Conservation (phyloP, 2,888 invertebrate genomes). For the Charanyca ferruginea region DNA sequence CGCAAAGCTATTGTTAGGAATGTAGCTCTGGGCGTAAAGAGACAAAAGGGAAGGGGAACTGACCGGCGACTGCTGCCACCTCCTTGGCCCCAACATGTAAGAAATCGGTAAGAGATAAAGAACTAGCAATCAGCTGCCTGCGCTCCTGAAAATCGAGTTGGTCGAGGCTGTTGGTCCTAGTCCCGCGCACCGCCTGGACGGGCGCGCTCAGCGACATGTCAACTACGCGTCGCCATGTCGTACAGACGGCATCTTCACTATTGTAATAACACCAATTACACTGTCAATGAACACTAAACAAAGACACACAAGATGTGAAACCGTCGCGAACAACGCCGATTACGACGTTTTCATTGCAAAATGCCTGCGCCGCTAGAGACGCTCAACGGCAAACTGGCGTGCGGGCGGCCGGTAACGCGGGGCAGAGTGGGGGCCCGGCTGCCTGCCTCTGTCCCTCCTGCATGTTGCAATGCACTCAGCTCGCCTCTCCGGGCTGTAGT, state of each 20-base stretch:
- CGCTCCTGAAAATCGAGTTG: slow-evolving; percentile 98
- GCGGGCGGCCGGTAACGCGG: slow-evolving; percentile 76
- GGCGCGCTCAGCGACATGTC: slow-evolving; percentile 90
- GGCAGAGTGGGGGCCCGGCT: slow-evolving; percentile 86
- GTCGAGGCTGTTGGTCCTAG: slow-evolving; percentile 95
- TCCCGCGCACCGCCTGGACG: slow-evolving; percentile 89
- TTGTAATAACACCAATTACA: slow-evolving; percentile 79
- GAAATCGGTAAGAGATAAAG: slow-evolving; percentile 96
- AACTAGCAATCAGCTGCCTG: slow-evolving; percentile 96
- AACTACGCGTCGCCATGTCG: slow-evolving; percentile 88
- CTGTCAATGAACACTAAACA: slow-evolving; percentile 82
- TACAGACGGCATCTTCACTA: slow-evolving; percentile 78
- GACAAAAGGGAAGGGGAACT: slow-evolving; percentile 76
- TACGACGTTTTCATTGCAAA: slow-evolving; percentile 75
- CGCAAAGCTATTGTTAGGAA: slow-evolving; percentile 86
- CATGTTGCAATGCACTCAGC: slow-evolving; percentile 87
- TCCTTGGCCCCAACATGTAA: slow-evolving; percentile 93
- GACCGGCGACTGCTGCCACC: slow-evolving; percentile 89
- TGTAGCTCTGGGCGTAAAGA: slow-evolving; percentile 72
- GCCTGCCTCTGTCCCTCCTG: slow-evolving; percentile 81
- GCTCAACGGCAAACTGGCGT: slow-evolving; percentile 88
- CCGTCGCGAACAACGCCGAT: slow-evolving; percentile 75
- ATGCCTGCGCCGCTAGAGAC: slow-evolving; percentile 88
- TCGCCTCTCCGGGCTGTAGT: slow-evolving; percentile 74
- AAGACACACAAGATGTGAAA: slow-evolving; percentile 81